Evolutionary conservation across 2,797 vertebrate genomes (phyloP).

Genomic region (Mus spretus): DNA sequence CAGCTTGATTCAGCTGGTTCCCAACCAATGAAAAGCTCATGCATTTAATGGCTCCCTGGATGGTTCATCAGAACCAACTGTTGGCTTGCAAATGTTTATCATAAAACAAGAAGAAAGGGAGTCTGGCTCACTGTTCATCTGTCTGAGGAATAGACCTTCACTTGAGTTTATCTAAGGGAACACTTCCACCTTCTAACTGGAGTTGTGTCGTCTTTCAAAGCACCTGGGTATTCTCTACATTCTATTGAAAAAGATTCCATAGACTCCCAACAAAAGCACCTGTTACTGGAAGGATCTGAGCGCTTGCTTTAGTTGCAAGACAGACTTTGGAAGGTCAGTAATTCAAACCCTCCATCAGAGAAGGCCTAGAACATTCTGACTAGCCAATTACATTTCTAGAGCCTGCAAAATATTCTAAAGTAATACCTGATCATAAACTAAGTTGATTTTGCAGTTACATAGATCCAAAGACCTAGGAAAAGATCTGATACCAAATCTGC

Average conservation of each 20-base stretch:
- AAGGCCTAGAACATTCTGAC: not conserved
- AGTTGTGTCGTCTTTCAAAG: conserved; percentile 10
- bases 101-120: conserved; percentile 62
- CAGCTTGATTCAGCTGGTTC: conserved; percentile 68
- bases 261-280: conserved; percentile 6
- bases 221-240: not conserved
- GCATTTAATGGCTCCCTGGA: conserved; percentile 37
- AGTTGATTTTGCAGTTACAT: not conserved
- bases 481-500: not conserved
- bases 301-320: not conserved
- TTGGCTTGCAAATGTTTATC: conserved; percentile 41
- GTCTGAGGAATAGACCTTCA: conserved; percentile 23
- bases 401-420: conserved; percentile 55
- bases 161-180: not conserved
- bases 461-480: conserved; percentile 29
- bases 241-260: conserved; percentile 43
- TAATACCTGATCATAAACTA: conserved; percentile 4
- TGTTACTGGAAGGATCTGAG: conserved; percentile 43
- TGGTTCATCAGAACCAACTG: conserved; percentile 57
- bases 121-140: conserved; percentile 54
- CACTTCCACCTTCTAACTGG: not conserved
- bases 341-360: not conserved
- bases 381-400: conserved; percentile 22
- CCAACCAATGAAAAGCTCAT: conserved; percentile 68
- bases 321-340: not conserved